These are phyloP conservation scores for Oncorhynchus mykiss DNA, from an alignment of 2,113 vertebrate genomes.

Conservation along the genomic window DNA sequence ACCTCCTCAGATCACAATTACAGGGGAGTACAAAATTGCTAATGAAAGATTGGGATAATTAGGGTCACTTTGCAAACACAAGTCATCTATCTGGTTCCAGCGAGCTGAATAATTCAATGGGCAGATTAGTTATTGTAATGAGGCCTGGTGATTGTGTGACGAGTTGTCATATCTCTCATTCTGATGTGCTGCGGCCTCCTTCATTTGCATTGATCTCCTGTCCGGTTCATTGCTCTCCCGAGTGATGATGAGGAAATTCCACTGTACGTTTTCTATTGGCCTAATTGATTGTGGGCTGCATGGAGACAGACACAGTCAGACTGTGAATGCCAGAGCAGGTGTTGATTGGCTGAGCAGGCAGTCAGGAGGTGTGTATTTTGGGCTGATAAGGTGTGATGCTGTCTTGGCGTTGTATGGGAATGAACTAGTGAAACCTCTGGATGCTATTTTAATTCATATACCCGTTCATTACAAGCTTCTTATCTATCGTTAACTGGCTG, in stretches of 20 bases:
- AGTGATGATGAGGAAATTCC: slow-evolving; percentile 2
- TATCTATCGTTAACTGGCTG: no score
- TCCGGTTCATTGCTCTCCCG: slow-evolving; percentile 20
- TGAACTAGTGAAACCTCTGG: no score
- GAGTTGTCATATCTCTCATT: slow-evolving; percentile 73
- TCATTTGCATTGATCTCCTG: slow-evolving; percentile 62
- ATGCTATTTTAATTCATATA: no score
- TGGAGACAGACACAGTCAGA: slow-evolving; percentile 3
- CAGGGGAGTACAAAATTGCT: slow-evolving; percentile 53
- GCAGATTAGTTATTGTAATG: slow-evolving; percentile 76
- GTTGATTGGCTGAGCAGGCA: neutral
- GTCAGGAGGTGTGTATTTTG: neutral
- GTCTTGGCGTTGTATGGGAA: no score
- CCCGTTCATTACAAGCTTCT: no score
- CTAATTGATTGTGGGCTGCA: neutral
- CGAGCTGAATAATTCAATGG: slow-evolving; percentile 83
- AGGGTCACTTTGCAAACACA: slow-evolving; percentile 59
- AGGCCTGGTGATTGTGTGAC: slow-evolving; percentile 64
- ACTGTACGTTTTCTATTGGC: slow-evolving; percentile 15
- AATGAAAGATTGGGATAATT: slow-evolving; percentile 80
- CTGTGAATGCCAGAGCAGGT: neutral
- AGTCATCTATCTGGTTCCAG: slow-evolving; percentile 69
- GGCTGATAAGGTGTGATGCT: no score
- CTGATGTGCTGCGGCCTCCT: slow-evolving; percentile 69
- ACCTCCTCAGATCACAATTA: slow-evolving; percentile 40